Evolutionary conservation across 1,140 invertebrate species (phyloP).

Genomic region (Zaprionus tsacasi): DNA sequence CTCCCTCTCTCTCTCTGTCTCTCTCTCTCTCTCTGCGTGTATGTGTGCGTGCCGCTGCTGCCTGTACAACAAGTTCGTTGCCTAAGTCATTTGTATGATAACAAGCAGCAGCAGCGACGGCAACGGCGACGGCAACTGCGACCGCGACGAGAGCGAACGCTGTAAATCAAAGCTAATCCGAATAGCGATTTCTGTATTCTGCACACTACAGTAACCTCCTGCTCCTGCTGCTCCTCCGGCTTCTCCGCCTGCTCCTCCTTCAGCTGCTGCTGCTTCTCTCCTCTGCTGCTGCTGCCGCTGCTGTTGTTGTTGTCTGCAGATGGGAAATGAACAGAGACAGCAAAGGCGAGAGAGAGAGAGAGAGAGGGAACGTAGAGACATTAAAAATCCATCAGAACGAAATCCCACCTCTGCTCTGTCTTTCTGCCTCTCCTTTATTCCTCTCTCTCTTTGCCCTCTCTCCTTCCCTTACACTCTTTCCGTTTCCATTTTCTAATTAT

Average conservation of each 20-base stretch:
- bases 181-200: slow-evolving; percentile 10
- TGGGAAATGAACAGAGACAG: neutral
- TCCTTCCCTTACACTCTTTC: neutral
- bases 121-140: slow-evolving; percentile 8
- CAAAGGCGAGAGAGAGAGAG: too few species aligned
- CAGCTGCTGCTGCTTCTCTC: neutral
- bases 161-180: slow-evolving; percentile 33
- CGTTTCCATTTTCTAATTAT: slow-evolving; percentile 1
- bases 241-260: too few species aligned
- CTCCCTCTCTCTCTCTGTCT: neutral
- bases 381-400: slow-evolving; percentile 22
- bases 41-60: neutral
- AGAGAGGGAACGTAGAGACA: neutral
- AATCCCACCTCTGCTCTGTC: neutral
- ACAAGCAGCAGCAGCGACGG: slow-evolving; percentile 9
- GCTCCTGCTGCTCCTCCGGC: too few species aligned
- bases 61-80: slow-evolving; percentile 43
- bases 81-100: slow-evolving; percentile 50
- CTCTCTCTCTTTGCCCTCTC: neutral
- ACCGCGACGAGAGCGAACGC: slow-evolving; percentile 15
- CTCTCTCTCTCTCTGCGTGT: neutral
- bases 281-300: neutral
- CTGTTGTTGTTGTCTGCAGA: neutral
- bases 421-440: neutral
- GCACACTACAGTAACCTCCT: neutral